These are phyloP conservation scores for Drosophila kepulauana DNA, from an alignment of 1,140 invertebrate genomes.

Conservation along the genomic window DNA sequence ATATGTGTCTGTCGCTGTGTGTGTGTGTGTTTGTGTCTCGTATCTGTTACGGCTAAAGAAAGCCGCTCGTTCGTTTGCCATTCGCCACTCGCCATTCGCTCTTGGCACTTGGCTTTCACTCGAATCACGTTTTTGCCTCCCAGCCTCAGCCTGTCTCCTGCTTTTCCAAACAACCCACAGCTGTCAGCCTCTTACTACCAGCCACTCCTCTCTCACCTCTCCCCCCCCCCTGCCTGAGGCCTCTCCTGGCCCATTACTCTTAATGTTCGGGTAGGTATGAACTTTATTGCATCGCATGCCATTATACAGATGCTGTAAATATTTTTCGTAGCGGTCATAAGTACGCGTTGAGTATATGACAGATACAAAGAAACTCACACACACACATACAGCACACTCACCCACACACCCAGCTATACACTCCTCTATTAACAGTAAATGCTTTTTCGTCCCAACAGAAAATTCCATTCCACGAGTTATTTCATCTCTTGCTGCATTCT, in stretches of 20 bases:
- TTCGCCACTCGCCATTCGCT: constrained; percentile 40
- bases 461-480: constrained; percentile 22
- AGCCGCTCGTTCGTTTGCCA: constrained; percentile 40
- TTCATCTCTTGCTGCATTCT: constrained; percentile 11
- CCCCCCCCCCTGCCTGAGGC: neutral
- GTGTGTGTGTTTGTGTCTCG: constrained; percentile 25
- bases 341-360: constrained; percentile 27
- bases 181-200: neutral
- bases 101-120: constrained; percentile 56
- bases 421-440: constrained; percentile 8
- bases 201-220: neutral
- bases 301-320: constrained; percentile 69
- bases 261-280: constrained; percentile 44
- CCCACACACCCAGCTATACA: neutral
- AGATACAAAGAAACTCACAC: constrained; percentile 9
- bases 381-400: neutral
- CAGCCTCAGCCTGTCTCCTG: constrained; percentile 17
- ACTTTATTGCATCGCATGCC: constrained; percentile 67
- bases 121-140: constrained; percentile 43
- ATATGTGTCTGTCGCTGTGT: constrained; percentile 28
- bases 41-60: constrained; percentile 46
- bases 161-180: constrained; percentile 31
- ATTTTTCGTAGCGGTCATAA: constrained; percentile 61
- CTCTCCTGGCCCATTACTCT: constrained; percentile 25
- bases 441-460: constrained; percentile 8